Percentiles rank a stretch among this genome's conserved stretches.
These are phyloP conservation scores for Phodopus roborovskii DNA, from an alignment of 2,113 vertebrate genomes.

Conservation along the genomic window DNA sequence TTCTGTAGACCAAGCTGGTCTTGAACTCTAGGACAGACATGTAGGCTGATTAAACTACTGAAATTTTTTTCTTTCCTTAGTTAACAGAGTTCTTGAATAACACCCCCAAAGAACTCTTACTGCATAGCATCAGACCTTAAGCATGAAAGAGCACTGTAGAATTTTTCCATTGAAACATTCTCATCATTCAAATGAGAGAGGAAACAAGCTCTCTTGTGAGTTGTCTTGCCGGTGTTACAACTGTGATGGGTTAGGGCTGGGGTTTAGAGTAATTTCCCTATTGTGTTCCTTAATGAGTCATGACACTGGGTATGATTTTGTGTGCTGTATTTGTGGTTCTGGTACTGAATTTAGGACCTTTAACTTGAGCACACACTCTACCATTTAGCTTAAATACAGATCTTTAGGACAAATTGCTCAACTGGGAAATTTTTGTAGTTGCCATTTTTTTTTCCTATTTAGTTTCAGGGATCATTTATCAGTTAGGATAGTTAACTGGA, in stretches of 20 bases:
- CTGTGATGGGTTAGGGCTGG: not conserved
- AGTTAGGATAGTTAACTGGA: not conserved
- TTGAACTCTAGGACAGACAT: not conserved
- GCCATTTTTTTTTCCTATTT: not conserved
- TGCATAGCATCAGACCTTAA: not conserved
- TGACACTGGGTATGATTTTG: not conserved
- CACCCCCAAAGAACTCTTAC: not conserved
- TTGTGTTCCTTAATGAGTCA: not conserved
- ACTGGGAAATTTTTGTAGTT: not conserved
- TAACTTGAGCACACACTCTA: not conserved
- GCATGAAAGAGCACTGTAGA: not conserved
- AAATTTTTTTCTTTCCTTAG: not conserved
- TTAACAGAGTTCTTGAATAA: not conserved
- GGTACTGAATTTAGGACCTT: not conserved
- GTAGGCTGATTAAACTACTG: not conserved
- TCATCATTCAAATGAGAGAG: not conserved
- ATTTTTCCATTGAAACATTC: not conserved
- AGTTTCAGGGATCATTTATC: not conserved
- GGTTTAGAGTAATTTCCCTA: slow-evolving; percentile 7
- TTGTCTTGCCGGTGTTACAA: not conserved
- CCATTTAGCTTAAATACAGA: not conserved
- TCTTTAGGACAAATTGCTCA: not conserved
- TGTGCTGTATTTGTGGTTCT: not conserved
- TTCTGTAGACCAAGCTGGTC: not conserved
- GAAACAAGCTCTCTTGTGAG: not conserved